These are phyloP conservation scores for Drosophila austrosaltans DNA, from an alignment of 2,888 invertebrate species.

Conservation along the genomic window DNA sequence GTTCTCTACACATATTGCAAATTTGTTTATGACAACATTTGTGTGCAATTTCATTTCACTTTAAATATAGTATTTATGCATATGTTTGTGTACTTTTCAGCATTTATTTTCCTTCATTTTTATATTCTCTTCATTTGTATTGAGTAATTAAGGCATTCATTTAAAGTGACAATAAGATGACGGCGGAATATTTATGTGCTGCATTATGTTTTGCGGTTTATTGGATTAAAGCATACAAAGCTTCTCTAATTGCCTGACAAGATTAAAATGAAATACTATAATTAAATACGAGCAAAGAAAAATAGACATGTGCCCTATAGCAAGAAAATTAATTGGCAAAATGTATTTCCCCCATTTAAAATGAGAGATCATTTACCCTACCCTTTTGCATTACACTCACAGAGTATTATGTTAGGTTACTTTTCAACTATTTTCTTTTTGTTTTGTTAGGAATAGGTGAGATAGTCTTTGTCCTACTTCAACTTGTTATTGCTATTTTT, in stretches of 20 bases:
- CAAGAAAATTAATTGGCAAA: too few relatives aligned
- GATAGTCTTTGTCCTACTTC: background rate
- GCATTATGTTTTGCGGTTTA: conserved; percentile 47
- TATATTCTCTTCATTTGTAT: conserved; percentile 19
- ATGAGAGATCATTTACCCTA: too few relatives aligned
- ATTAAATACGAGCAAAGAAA: background rate
- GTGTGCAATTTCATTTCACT: conserved; percentile 32
- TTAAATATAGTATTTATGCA: conserved; percentile 25
- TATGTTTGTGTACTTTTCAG: background rate
- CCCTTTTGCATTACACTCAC: too few relatives aligned
- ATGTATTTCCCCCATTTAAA: background rate
- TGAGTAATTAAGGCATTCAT: conserved; percentile 60
- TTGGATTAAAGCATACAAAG: conserved; percentile 31
- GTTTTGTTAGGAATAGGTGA: background rate
- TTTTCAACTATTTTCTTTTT: background rate
- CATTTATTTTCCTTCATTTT: conserved; percentile 31
- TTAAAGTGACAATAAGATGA: conserved; percentile 58
- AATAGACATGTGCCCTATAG: too few relatives aligned
- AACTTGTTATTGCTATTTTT: background rate
- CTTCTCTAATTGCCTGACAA: background rate
- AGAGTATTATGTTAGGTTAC: too few relatives aligned
- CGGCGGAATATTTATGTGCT: conserved; percentile 48
- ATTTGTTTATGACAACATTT: conserved; percentile 42
- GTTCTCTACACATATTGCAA: conserved; percentile 23
- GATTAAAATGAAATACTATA: background rate